These are phyloP conservation scores for Spinus pinus DNA, from an alignment of 2,797 vertebrate species.

Conservation along the genomic window DNA sequence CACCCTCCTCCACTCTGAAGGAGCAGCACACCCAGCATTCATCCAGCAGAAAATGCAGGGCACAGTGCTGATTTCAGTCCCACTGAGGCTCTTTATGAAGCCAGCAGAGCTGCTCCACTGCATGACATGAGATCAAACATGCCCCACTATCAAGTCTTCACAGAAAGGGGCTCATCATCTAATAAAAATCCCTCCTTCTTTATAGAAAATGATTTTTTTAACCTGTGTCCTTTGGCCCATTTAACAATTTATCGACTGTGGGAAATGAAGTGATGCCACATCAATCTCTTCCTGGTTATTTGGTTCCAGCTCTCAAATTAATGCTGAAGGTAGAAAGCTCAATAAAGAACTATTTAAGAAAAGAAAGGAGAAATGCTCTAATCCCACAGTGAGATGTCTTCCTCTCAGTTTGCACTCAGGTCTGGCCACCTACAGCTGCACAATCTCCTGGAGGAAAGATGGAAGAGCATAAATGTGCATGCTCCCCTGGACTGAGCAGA, in stretches of 20 bases:
- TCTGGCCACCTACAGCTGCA: background rate
- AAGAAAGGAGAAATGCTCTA: conserved; percentile 6
- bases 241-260: conserved; percentile 59
- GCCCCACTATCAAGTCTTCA: conserved; percentile 7
- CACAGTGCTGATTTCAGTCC: background rate
- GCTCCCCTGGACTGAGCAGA: background rate
- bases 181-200: conserved; percentile 48
- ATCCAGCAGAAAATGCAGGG: background rate
- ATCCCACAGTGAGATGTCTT: background rate
- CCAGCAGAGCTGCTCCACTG: background rate
- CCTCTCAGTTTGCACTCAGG: background rate
- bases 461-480: background rate
- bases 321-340: conserved; percentile 41
- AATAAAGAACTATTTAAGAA: conserved; percentile 31
- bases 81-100: background rate
- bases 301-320: conserved; percentile 59
- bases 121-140: background rate
- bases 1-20: rapidly evolving
- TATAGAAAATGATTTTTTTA: conserved; percentile 48
- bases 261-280: conserved; percentile 52
- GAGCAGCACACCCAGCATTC: background rate
- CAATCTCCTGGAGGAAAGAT: background rate
- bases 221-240: conserved; percentile 55
- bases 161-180: background rate
- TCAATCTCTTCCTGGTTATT: conserved; percentile 63